A percentile compares a stretch with the other conserved stretches of the same genome.
These are phyloP conservation scores for Rotaria sp. DNA, from an alignment of 2,888 invertebrate species.

Conservation along the genomic window DNA sequence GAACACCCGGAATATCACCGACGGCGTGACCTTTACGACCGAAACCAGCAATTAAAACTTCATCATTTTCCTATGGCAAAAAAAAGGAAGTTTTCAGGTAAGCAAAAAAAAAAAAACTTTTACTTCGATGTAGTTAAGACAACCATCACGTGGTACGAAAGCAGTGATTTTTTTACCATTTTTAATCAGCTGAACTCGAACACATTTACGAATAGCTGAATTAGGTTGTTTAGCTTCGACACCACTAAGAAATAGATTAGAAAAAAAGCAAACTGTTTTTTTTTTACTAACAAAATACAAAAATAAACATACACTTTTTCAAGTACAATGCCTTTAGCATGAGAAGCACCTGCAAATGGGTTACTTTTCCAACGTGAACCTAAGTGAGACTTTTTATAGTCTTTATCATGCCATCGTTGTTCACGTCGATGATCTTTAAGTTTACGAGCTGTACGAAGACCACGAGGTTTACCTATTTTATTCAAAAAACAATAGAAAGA, in stretches of 20 bases:
- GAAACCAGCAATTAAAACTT: conserved; percentile 97
- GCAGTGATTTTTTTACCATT: conserved; percentile 99
- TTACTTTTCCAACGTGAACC: conserved; percentile 99
- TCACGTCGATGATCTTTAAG: conserved; percentile 92
- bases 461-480: conserved; percentile 55
- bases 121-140: conserved; percentile 91
- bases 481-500: neutral
- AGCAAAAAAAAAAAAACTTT: neutral
- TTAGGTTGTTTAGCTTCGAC: conserved; percentile 99
- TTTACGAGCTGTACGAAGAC: conserved; percentile 95
- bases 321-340: conserved; percentile 98
- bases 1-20: conserved; percentile 91
- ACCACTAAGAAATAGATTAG: conserved; percentile 66
- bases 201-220: conserved; percentile 98
- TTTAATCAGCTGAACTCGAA: conserved; percentile 95
- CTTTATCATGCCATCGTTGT: conserved; percentile 97
- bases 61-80: conserved; percentile 81
- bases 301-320: conserved; percentile 88
- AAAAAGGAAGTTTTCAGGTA: neutral
- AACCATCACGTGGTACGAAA: conserved; percentile 98
- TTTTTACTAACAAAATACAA: neutral
- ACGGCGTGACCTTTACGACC: conserved; percentile 99
- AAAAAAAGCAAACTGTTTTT: conserved; percentile 27
- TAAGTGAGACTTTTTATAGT: conserved; percentile 98
- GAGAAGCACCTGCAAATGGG: conserved; percentile 98